Conservation (phyloP, 2,797 vertebrate genomes). For the Ambastaia sidthimunki region DNA sequence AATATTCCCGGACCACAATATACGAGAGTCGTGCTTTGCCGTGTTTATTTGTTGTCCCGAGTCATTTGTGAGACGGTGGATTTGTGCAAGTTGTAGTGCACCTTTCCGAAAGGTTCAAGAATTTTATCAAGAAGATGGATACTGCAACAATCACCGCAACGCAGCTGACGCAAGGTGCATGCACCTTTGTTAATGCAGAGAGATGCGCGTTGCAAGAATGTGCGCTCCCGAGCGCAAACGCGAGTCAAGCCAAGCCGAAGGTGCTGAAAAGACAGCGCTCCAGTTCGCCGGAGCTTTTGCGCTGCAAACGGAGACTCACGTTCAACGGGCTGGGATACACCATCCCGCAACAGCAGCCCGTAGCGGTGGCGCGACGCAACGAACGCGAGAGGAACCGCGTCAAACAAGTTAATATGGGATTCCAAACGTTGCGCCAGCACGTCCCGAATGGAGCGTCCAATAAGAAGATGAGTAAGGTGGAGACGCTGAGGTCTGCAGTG, state of each 20-base stretch:
- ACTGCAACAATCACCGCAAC: slow-evolving; percentile 72
- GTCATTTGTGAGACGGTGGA: slow-evolving; percentile 50
- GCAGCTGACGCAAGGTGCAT: slow-evolving; percentile 68
- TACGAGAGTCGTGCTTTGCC: slow-evolving; percentile 79
- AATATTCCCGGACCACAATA: slow-evolving; percentile 70
- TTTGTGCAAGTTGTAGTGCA: slow-evolving; percentile 23
- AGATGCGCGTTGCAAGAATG: slow-evolving; percentile 69
- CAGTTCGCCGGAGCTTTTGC: slow-evolving; percentile 87
- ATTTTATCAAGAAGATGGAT: slow-evolving; percentile 66
- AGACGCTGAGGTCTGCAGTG: slow-evolving; percentile 93
- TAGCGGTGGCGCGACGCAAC: slow-evolving; percentile 89
- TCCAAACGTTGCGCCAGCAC: slow-evolving; percentile 93
- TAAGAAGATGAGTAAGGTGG: slow-evolving; percentile 98
- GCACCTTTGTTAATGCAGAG: slow-evolving; percentile 73
- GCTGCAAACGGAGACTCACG: slow-evolving; percentile 87
- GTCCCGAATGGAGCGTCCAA: slow-evolving; percentile 91
- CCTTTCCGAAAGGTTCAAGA: slow-evolving; percentile 49
- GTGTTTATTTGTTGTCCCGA: slow-evolving; percentile 48
- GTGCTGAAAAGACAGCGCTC: slow-evolving; percentile 86
- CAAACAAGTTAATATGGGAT: slow-evolving; percentile 94
- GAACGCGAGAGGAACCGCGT: slow-evolving; percentile 95
- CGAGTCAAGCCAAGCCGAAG: slow-evolving; percentile 72
- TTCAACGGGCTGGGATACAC: slow-evolving; percentile 81
- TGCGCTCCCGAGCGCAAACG: slow-evolving; percentile 54
- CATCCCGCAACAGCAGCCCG: slow-evolving; percentile 80